Conservation (phyloP, 2,113 vertebrate species). For the Bucco capensis region DNA sequence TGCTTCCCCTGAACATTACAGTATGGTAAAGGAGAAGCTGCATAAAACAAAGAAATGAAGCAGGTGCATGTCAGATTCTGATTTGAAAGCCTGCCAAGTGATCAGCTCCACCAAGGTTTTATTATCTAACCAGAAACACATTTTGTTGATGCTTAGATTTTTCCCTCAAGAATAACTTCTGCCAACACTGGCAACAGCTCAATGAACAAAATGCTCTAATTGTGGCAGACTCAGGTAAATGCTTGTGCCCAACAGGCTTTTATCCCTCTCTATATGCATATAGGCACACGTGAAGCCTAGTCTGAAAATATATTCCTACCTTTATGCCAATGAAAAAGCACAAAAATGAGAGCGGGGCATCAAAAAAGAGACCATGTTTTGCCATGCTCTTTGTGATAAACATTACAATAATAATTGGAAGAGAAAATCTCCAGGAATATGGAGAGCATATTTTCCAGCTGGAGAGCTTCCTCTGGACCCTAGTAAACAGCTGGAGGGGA, state of each 20-base stretch:
- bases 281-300: background rate
- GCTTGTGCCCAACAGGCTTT: background rate
- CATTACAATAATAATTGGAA: background rate
- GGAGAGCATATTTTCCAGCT: constrained; percentile 6
- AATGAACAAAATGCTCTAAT: constrained; percentile 32
- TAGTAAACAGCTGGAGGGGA: constrained; percentile 29
- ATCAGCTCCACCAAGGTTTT: constrained; percentile 63
- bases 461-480: background rate
- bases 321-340: background rate
- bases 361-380: background rate
- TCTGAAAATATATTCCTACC: background rate
- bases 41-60: constrained; percentile 57
- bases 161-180: constrained; percentile 62
- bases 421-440: background rate
- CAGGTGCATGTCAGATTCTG: constrained; percentile 58
- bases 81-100: constrained; percentile 50
- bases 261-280: background rate
- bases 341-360: background rate
- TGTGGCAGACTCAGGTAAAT: constrained; percentile 25
- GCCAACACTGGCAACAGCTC: constrained; percentile 59
- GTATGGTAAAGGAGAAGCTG: constrained; percentile 37
- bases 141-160: constrained; percentile 70
- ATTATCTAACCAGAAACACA: constrained; percentile 73
- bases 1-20: constrained; percentile 49
- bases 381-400: background rate